Evolutionary conservation across 2,113 vertebrate species (phyloP), one percentile per base, ranked within the genome.

Genomic region (Etia nguti): DNA sequence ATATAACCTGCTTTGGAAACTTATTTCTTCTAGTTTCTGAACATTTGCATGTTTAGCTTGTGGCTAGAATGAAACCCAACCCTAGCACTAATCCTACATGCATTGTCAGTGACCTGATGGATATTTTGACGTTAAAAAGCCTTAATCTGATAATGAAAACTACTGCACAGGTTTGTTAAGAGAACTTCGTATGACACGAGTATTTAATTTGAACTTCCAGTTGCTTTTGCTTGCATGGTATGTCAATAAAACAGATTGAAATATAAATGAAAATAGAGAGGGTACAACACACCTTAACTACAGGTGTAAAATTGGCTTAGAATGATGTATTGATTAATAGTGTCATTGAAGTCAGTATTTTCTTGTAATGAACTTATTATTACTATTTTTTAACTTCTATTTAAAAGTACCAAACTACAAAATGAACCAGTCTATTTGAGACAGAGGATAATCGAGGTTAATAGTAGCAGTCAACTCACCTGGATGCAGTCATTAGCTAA

Each of bases 391-490:
- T 3, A 36, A 16, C 2, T 5, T 48, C 34, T n/a, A 46, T 56
- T 34, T 29, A 82, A 65, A 79, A 56, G n/a, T 7, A 38, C 38
- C 22, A 31, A 54, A 54, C 31, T 54, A 54, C 4, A 38, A 82
- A 68, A 80, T 85, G 4, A 86, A n/a, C 22, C 4, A 24, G 50
- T 62, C 6, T 26, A 70, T 16, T 48, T 16, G 18, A 52, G 48
- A 86, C 8, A 79, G 54, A 85, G 9, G 26, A 90, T 38, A 68
- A 68, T 38, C 0, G 16, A 87, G 77, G 84, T 93, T 91, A 92
- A 85, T 26, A 80, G 82, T 88, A 89, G 84, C 87, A 12, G 16
- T 62, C 87, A 75, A 82, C 73, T 81, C 38, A 59, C 48, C 79
- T 87, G 73, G 81, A 65, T 81, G 15, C 52, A 54, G 54, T 84